These are phyloP conservation scores for Tapera naevia DNA, from an alignment of 2,797 vertebrate species.

Conservation along the genomic window DNA sequence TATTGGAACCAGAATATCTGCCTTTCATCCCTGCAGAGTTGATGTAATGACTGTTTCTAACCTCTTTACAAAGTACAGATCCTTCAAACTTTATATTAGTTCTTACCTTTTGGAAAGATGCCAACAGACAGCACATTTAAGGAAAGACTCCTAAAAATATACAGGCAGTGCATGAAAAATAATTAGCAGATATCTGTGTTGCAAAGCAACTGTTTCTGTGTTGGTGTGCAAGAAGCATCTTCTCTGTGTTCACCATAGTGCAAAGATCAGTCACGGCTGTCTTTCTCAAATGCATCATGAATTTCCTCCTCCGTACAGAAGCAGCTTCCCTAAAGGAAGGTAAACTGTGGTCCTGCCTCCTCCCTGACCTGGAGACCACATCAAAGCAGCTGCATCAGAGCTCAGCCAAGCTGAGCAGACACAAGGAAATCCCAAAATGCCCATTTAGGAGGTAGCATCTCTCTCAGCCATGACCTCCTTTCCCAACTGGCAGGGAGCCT, in stretches of 20 bases:
- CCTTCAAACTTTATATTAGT: not conserved
- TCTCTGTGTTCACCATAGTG: accelerated
- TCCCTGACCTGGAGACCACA: not conserved
- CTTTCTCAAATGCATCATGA: not conserved
- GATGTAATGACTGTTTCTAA: not conserved
- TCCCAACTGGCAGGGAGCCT: not conserved
- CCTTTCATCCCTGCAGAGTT: not conserved
- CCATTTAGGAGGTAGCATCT: not conserved
- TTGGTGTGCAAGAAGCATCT: not conserved
- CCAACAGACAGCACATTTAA: not conserved
- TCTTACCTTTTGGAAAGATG: not conserved
- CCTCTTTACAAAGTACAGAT: not conserved
- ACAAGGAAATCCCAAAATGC: not conserved
- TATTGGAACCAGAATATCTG: not conserved
- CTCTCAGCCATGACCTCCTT: accelerated
- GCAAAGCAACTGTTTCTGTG: not conserved
- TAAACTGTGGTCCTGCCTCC: not conserved
- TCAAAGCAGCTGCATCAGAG: not conserved
- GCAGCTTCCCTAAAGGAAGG: not conserved
- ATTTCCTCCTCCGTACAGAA: not conserved
- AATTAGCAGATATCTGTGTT: not conserved
- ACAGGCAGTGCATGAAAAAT: not conserved
- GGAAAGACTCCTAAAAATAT: not conserved
- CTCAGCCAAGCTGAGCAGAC: not conserved
- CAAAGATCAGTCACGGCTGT: not conserved